Evolutionary conservation across 2,797 vertebrate genomes (phyloP), one percentile per base, ranked within the genome.

Genomic region (Coilia nasus): DNA sequence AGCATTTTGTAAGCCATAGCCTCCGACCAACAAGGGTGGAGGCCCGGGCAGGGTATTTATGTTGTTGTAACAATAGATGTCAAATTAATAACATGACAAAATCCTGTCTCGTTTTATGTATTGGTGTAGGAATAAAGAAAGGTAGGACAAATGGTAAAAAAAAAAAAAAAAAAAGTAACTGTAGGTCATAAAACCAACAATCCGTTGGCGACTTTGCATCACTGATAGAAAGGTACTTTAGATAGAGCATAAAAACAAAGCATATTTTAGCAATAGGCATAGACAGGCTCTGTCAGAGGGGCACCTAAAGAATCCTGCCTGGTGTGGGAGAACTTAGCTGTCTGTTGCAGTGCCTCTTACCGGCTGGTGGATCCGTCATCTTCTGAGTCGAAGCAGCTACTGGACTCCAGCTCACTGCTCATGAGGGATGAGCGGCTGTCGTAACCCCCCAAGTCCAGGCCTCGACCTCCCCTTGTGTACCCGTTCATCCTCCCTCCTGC

Each of bases 331-430:
- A 41, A 41, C 5, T 41, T 5, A 5, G 35, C 35, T 41, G 35
- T 41, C 2, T 41, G 35, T 41, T 41, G 35, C 5, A 5, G 35
- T 41, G 2, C 35, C 35, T 41, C 35, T 89, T 90, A 99, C 98
- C 98, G 97, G 97, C 98, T 99, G 89, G 98, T 99, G 84, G 98
- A 98, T 80, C 99, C 98, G 83, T 99, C 98, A 31, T 99, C 98
- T 71, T 99, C 98, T 0, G 98, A 99, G 92, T 99, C 98, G 0
- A 99, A 99, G 95, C 98, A 99, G 93, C 98, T 99, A 88, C 98
- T 99, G 56, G 98, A 98, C 91, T 99, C 98, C 91, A 99, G 94
- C 90, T 99, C 98, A n/a, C 98, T 99, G 95, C 98, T 99, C 98
- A 99, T 99, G 86, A 99, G 97, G 0, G 98, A 99, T 0, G 98